phyloP scores from a whole-genome alignment of 1,140 invertebrate species.

The Lordiphosa stackelbergi region DNA sequence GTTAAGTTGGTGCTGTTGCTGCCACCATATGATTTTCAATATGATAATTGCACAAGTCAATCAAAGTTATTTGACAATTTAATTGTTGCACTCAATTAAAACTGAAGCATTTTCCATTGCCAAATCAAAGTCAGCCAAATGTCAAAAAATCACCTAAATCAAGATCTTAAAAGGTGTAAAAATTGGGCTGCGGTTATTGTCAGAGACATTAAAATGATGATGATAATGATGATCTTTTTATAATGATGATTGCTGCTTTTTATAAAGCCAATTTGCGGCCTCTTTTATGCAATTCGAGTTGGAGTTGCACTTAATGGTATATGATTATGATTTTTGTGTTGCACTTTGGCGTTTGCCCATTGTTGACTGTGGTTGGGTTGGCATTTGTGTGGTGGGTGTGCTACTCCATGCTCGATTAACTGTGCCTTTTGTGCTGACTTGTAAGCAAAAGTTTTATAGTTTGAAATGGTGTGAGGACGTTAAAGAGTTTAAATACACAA shows the following conservation, averaged over 20 bases:
- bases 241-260: conserved; percentile 19
- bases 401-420: conserved; percentile 26
- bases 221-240: conserved; percentile 39
- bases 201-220: conserved; percentile 15
- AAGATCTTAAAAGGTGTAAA: conserved; percentile 30
- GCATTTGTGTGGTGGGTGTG: conserved; percentile 25
- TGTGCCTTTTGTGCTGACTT: conserved; percentile 23
- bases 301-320: conserved; percentile 41
- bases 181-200: conserved; percentile 19
- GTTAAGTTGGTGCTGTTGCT: conserved; percentile 33
- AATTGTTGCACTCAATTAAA: conserved; percentile 54
- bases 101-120: conserved; percentile 36
- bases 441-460: background rate
- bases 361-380: conserved; percentile 19
- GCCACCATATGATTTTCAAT: conserved; percentile 40
- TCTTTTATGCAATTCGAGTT: conserved; percentile 14
- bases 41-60: conserved; percentile 64
- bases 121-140: conserved; percentile 50
- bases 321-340: conserved; percentile 44
- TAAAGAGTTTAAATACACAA: background rate
- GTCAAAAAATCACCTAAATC: conserved; percentile 22
- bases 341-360: conserved; percentile 16
- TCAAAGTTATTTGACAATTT: conserved; percentile 50
- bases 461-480: conserved; percentile 13
- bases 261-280: conserved; percentile 39